Evolutionary conservation across 2,113 vertebrate species (phyloP).

Genomic region (Lophius piscatorius): DNA sequence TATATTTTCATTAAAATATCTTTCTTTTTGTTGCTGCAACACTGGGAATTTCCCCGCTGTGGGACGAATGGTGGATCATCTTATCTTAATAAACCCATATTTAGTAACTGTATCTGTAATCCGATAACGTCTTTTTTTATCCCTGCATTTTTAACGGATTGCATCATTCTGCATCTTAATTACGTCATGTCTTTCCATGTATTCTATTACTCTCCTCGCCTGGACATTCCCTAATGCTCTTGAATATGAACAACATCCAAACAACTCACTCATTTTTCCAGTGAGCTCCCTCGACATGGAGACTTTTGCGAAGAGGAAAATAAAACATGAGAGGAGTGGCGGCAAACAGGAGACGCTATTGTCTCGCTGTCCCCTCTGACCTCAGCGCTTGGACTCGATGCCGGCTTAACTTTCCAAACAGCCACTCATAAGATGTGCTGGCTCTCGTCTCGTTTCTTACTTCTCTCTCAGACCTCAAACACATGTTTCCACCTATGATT

Average conservation of each 20-base stretch:
- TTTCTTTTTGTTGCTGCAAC: too few relatives aligned
- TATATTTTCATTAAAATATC: too few relatives aligned
- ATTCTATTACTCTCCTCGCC: too few relatives aligned
- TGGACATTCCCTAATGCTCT: slow-evolving; percentile 24
- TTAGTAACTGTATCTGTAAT: too few relatives aligned
- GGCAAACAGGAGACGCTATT: slow-evolving; percentile 53
- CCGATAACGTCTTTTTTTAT: too few relatives aligned
- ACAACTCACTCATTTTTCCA: slow-evolving; percentile 29
- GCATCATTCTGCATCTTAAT: too few relatives aligned
- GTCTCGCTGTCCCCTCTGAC: slow-evolving; percentile 41
- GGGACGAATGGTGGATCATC: too few relatives aligned
- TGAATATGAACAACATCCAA: slow-evolving; percentile 14
- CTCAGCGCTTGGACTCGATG: slow-evolving; percentile 17
- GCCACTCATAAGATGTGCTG: slow-evolving; percentile 44
- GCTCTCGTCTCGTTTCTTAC: slow-evolving; percentile 25
- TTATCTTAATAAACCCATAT: too few relatives aligned
- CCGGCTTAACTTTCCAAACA: slow-evolving; percentile 45
- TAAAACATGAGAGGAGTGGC: slow-evolving; percentile 22
- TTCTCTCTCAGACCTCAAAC: slow-evolving; percentile 45
- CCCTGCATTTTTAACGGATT: too few relatives aligned
- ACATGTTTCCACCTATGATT: slow-evolving; percentile 75
- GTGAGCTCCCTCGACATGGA: slow-evolving; percentile 35
- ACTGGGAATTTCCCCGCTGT: too few relatives aligned
- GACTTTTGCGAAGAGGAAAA: slow-evolving; percentile 20
- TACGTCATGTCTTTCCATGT: too few relatives aligned